Evolutionary conservation across 2,113 vertebrate species (phyloP).

Genomic region (Sclerurus mexicanus): DNA sequence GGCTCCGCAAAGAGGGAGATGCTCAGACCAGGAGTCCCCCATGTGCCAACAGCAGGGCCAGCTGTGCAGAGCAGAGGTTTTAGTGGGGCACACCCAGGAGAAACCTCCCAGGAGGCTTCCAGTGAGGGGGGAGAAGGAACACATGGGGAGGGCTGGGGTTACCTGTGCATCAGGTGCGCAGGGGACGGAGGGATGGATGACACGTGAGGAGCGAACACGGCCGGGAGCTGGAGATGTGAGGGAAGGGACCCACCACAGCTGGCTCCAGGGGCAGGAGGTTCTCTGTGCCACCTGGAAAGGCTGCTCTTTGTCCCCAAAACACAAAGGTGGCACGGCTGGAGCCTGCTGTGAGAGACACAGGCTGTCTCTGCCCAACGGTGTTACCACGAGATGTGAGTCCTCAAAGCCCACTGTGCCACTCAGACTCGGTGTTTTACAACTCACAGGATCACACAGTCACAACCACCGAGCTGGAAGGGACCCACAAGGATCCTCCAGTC

Average conservation of each 20-base stretch:
- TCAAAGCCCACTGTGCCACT: background rate
- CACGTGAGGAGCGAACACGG: too few relatives aligned
- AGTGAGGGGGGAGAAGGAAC: background rate
- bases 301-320: background rate
- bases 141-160: background rate
- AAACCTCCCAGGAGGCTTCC: background rate
- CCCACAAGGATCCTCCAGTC: background rate
- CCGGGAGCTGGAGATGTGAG: rapidly evolving
- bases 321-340: background rate
- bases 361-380: rapidly evolving
- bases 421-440: background rate
- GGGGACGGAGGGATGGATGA: too few relatives aligned
- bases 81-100: background rate
- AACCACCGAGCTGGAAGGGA: background rate
- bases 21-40: background rate
- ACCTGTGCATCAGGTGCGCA: background rate
- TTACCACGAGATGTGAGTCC: rapidly evolving
- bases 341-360: background rate
- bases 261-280: rapidly evolving
- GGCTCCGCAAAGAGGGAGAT: background rate
- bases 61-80: background rate
- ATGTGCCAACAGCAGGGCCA: background rate
- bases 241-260: rapidly evolving
- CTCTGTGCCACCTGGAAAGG: rapidly evolving
- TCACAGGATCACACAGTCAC: background rate